A percentile compares a stretch with the other conserved stretches of the same genome.
phyloP scores from a whole-genome alignment of 2,888 invertebrate species.

The Epicampocera succincta region DNA sequence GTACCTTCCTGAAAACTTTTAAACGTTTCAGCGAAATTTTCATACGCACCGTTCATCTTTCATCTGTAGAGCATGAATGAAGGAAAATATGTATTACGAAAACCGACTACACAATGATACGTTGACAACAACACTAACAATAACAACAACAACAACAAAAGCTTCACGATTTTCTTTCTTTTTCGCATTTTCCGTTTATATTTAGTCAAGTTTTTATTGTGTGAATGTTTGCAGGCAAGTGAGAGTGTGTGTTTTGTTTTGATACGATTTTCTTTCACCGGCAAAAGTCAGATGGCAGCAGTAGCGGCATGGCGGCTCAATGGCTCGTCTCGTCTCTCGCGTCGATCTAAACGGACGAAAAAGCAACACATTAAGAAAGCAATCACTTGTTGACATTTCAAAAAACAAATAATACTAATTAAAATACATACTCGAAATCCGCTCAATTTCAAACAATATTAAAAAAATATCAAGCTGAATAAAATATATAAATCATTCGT shows the following conservation, averaged over 20 bases:
- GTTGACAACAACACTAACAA: conserved; percentile 18
- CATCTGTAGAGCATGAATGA: conserved; percentile 23
- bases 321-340: conserved; percentile 77
- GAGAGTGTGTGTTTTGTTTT: conserved; percentile 42
- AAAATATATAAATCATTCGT: too few relatives aligned
- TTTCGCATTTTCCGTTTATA: conserved; percentile 48
- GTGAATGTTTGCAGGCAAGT: conserved; percentile 3
- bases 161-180: conserved; percentile 24
- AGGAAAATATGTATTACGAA: conserved; percentile 29
- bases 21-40: conserved; percentile 35
- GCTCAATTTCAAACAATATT: not conserved
- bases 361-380: conserved; percentile 28
- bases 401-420: not conserved
- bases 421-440: too few relatives aligned
- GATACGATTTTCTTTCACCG: conserved; percentile 76
- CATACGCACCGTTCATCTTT: conserved; percentile 14
- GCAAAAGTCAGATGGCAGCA: conserved; percentile 71
- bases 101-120: conserved; percentile 22
- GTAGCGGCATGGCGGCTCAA: conserved; percentile 79
- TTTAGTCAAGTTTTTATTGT: conserved; percentile 27
- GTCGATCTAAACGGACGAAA: conserved; percentile 45
- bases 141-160: too few relatives aligned
- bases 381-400: conserved; percentile 33
- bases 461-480: not conserved
- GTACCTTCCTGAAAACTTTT: too few relatives aligned